Conservation (phyloP, 2,113 vertebrate genomes). For the Oxygymnocypris stewartii region DNA sequence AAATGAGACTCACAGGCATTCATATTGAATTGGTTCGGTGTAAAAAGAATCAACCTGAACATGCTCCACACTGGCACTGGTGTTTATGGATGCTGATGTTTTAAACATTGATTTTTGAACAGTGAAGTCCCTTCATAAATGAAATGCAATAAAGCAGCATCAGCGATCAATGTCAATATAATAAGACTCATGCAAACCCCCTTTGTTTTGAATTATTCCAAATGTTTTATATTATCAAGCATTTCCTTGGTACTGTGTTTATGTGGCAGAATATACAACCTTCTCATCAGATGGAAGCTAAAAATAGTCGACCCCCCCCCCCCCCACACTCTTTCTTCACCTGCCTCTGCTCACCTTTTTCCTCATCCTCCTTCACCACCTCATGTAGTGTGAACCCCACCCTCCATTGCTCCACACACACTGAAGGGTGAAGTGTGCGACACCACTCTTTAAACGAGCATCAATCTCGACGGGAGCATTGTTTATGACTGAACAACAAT, state of each 20-base stretch:
- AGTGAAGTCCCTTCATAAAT: constrained; percentile 24
- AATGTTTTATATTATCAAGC: background rate
- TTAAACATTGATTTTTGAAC: constrained; percentile 9
- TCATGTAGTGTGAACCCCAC: constrained; percentile 19
- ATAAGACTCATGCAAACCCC: background rate
- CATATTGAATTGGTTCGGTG: background rate
- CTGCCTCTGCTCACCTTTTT: constrained; percentile 56
- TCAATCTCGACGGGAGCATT: background rate
- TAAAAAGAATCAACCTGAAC: background rate
- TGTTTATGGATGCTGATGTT: constrained; percentile 22
- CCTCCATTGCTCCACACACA: background rate
- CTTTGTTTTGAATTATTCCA: background rate
- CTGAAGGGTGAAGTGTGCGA: constrained; percentile 13
- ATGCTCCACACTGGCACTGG: background rate
- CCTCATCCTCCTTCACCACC: constrained; percentile 5
- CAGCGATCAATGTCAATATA: constrained; percentile 16
- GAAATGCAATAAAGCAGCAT: background rate
- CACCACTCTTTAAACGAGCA: background rate
- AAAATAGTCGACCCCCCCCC: constrained; percentile 42
- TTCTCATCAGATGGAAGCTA: constrained; percentile 50
- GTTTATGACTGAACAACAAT: constrained; percentile 13
- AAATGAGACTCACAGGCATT: background rate
- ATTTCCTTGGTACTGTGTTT: constrained; percentile 1
- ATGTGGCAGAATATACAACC: constrained; percentile 33
- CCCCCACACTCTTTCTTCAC: constrained; percentile 32